Conservation (phyloP, 2,797 vertebrate species). For the Sebastes taczanowskii region DNA sequence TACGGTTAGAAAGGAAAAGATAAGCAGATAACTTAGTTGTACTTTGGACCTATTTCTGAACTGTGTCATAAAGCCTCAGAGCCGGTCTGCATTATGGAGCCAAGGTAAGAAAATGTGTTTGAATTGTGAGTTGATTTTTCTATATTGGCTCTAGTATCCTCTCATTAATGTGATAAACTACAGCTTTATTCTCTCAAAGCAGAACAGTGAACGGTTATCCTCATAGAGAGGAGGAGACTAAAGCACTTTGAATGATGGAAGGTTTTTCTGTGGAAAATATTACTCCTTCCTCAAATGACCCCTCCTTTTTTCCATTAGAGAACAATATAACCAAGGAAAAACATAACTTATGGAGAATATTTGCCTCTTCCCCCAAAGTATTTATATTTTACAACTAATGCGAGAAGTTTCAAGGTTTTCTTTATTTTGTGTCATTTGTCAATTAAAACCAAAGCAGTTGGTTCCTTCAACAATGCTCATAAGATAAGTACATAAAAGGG, state of each 20-base stretch:
- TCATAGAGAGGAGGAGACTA: not conserved
- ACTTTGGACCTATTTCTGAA: conserved; percentile 28
- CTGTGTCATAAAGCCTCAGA: conserved; percentile 12
- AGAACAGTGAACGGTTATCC: not conserved
- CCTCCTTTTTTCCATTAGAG: not conserved
- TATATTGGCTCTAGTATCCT: not conserved
- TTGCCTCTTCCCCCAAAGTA: not conserved
- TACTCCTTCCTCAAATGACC: not conserved
- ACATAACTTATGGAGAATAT: not conserved
- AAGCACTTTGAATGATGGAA: not conserved
- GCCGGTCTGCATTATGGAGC: conserved; percentile 39
- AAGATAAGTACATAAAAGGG: too few species aligned
- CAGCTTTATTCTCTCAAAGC: not conserved
- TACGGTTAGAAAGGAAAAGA: not conserved
- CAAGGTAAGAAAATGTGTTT: conserved; percentile 49
- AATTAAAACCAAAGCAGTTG: accelerated
- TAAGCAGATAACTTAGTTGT: not conserved
- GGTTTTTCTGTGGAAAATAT: conserved; percentile 7
- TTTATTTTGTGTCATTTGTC: too few species aligned
- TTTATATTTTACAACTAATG: too few species aligned
- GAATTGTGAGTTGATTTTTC: too few species aligned
- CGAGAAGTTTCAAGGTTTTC: too few species aligned
- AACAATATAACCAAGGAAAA: not conserved
- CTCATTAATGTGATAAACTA: accelerated
- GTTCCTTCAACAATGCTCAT: too few species aligned